These are phyloP conservation scores for Lerista edwardsae DNA, from an alignment of 2,797 vertebrate genomes.

Conservation along the genomic window DNA sequence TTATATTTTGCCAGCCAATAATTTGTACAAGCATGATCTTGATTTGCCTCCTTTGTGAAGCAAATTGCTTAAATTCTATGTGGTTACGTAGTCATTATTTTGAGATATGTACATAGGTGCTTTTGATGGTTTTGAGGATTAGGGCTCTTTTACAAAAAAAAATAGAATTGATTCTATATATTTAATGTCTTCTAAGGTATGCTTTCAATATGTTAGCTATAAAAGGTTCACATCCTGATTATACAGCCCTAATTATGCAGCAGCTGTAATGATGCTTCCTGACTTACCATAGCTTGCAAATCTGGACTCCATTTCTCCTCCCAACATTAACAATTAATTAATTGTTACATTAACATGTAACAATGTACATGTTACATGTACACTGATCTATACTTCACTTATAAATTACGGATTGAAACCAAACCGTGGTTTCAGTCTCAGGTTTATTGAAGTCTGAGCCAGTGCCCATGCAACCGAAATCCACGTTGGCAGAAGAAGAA, in stretches of 20 bases:
- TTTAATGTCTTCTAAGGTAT: conserved; percentile 45
- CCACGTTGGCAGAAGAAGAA: neutral
- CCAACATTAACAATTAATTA: neutral
- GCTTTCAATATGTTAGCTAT: neutral
- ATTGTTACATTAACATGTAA: no score
- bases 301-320: neutral
- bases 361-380: neutral
- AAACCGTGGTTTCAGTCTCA: neutral
- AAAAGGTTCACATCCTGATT: conserved; percentile 13
- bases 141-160: neutral
- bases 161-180: conserved; percentile 29
- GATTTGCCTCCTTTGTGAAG: neutral
- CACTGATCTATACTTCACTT: neutral
- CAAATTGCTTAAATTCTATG: conserved; percentile 12
- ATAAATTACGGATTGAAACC: neutral
- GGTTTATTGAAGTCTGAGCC: neutral
- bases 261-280: neutral
- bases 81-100: conserved; percentile 21
- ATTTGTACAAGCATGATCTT: conserved; percentile 8
- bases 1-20: conserved; percentile 1
- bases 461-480: neutral
- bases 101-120: neutral
- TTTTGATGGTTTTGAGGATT: conserved; percentile 28
- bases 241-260: neutral
- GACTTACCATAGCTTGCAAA: neutral